Conservation (phyloP, 2,888 invertebrate genomes). For the Oxyteleia sp. region DNA sequence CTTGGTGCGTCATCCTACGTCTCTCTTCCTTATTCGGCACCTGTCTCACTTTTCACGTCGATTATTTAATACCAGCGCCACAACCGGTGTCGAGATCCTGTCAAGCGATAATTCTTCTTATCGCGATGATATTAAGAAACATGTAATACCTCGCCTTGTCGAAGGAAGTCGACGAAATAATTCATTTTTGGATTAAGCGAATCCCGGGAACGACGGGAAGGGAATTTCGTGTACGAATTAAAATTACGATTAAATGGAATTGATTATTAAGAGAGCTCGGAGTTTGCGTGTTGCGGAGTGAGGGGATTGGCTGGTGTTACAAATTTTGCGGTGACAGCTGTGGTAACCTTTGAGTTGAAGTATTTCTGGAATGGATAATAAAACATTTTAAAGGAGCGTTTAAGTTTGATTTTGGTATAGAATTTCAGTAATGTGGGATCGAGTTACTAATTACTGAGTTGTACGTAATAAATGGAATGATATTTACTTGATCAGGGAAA, state of each 20-base stretch:
- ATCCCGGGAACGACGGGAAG: background rate
- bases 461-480: too few species aligned
- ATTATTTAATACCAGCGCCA: constrained; percentile 68
- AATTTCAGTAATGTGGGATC: too few species aligned
- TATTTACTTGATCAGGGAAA: too few species aligned
- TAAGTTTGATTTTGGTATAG: too few species aligned
- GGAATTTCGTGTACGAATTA: constrained; percentile 4
- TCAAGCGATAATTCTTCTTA: constrained; percentile 71
- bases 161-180: constrained; percentile 44
- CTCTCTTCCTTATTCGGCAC: constrained; percentile 35
- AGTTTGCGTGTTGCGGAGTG: background rate
- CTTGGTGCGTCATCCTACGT: constrained; percentile 25
- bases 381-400: too few species aligned
- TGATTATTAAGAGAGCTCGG: constrained; percentile 3
- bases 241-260: constrained; percentile 1
- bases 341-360: background rate
- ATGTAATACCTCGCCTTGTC: constrained; percentile 52
- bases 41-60: constrained; percentile 66
- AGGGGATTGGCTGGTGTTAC: background rate
- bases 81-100: constrained; percentile 73
- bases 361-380: background rate
- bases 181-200: constrained; percentile 38
- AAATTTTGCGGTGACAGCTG: background rate
- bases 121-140: constrained; percentile 71
- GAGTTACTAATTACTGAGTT: too few species aligned